Conservation (phyloP, 2,888 invertebrate species). For the Limenitis camilla region DNA sequence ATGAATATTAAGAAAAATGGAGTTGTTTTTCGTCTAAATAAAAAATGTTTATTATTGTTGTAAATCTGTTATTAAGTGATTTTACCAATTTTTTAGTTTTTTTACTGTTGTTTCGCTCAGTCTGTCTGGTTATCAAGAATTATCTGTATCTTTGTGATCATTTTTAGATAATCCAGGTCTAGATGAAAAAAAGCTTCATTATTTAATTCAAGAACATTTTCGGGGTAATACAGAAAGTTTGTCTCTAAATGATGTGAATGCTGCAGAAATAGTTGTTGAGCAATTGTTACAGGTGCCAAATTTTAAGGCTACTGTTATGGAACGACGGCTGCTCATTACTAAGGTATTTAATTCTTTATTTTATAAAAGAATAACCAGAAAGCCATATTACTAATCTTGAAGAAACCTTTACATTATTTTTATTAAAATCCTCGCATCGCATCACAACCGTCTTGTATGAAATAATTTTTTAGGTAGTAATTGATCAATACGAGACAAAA, state of each 20-base stretch:
- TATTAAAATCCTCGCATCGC: no score
- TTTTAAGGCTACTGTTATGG: constrained; percentile 36
- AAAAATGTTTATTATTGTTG: no score
- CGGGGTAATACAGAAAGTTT: constrained; percentile 23
- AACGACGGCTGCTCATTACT: constrained; percentile 42
- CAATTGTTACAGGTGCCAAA: constrained; percentile 43
- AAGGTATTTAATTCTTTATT: constrained; percentile 34
- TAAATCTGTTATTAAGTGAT: no score
- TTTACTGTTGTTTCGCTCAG: no score
- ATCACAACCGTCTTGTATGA: no score
- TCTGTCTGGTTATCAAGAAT: no score
- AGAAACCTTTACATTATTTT: no score
- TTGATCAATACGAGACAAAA: constrained; percentile 29
- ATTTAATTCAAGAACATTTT: constrained; percentile 33
- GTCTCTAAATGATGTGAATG: constrained; percentile 33
- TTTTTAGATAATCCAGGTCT: constrained; percentile 16
- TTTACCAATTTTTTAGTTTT: no score
- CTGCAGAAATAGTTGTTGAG: constrained; percentile 37
- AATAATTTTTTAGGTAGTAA: constrained; percentile 32
- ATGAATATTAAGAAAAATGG: no score
- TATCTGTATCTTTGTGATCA: no score
- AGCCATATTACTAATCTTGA: neutral
- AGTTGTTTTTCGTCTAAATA: no score
- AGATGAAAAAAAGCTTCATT: constrained; percentile 36
- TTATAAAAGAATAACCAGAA: neutral